Evolutionary conservation across 2,797 vertebrate species (phyloP).

Genomic region (Bryconaethiops microstoma): DNA sequence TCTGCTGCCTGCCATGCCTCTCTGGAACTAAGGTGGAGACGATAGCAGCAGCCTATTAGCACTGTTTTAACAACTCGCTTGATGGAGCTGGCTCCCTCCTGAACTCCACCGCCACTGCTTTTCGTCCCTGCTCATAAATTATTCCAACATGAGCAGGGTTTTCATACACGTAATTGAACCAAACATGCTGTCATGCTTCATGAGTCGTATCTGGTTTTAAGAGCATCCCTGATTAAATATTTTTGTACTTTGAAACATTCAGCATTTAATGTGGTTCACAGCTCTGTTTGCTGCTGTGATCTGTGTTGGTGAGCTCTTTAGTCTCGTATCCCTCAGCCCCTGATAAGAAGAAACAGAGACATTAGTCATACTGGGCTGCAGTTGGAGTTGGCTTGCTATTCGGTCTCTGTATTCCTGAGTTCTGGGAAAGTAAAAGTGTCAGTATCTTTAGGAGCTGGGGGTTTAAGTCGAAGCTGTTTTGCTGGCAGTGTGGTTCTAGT

Average conservation of each 20-base stretch:
- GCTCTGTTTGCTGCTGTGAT: slow-evolving; percentile 40
- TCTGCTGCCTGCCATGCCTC: slow-evolving; percentile 52
- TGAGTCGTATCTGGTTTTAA: slow-evolving; percentile 31
- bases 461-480: slow-evolving; percentile 53
- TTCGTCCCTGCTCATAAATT: slow-evolving; percentile 43
- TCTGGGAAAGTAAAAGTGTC: slow-evolving; percentile 18
- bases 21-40: slow-evolving; percentile 23
- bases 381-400: neutral
- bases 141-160: slow-evolving; percentile 41
- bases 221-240: slow-evolving; percentile 39
- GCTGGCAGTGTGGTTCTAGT: slow-evolving; percentile 24
- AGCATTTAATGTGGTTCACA: slow-evolving; percentile 17
- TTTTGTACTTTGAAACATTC: slow-evolving; percentile 22
- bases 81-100: slow-evolving; percentile 26
- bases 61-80: slow-evolving; percentile 41
- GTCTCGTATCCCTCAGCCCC: slow-evolving; percentile 15
- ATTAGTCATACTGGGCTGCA: neutral
- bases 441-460: neutral
- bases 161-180: slow-evolving; percentile 27
- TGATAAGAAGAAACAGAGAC: slow-evolving; percentile 11
- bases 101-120: slow-evolving; percentile 31
- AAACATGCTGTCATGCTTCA: slow-evolving; percentile 22
- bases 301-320: slow-evolving; percentile 31
- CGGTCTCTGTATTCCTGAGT: slow-evolving; percentile 10
- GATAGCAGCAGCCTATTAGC: slow-evolving; percentile 18